These are phyloP conservation scores for Sylvia borin DNA, from an alignment of 2,797 vertebrate species.

Conservation along the genomic window DNA sequence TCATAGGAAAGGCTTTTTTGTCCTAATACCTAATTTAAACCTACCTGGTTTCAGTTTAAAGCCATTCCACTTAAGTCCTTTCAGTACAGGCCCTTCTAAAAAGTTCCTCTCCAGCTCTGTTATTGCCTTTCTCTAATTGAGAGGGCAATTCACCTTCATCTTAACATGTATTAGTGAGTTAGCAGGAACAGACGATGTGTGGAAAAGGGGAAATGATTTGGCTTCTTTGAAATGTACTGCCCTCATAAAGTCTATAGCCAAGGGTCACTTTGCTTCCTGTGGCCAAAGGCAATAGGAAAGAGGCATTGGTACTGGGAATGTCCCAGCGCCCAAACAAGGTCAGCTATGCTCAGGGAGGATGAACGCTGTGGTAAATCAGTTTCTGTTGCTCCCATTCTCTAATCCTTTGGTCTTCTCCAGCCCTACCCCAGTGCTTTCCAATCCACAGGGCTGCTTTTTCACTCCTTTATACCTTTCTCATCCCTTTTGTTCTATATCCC, in stretches of 20 bases:
- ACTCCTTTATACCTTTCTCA: background rate
- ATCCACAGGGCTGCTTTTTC: background rate
- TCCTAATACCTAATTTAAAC: background rate
- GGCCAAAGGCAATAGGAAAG: background rate
- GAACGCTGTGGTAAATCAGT: background rate
- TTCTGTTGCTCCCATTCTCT: background rate
- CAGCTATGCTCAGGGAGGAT: background rate
- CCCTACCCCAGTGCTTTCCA: background rate
- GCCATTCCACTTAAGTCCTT: background rate
- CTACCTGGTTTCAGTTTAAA: background rate
- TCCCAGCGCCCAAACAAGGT: background rate
- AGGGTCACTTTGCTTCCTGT: background rate
- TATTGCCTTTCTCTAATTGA: background rate
- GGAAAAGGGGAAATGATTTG: background rate
- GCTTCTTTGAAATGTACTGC: background rate
- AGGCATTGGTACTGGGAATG: background rate
- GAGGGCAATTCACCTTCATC: background rate
- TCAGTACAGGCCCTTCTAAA: background rate
- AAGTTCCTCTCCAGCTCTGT: background rate
- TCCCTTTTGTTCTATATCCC: background rate
- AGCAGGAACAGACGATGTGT: accelerated
- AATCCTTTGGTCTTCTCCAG: background rate
- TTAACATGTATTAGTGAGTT: background rate
- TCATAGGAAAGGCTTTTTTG: background rate
- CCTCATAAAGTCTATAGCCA: background rate